phyloP scores from a whole-genome alignment of 1,140 invertebrate species.

The Luehdorfia chinensis region DNA sequence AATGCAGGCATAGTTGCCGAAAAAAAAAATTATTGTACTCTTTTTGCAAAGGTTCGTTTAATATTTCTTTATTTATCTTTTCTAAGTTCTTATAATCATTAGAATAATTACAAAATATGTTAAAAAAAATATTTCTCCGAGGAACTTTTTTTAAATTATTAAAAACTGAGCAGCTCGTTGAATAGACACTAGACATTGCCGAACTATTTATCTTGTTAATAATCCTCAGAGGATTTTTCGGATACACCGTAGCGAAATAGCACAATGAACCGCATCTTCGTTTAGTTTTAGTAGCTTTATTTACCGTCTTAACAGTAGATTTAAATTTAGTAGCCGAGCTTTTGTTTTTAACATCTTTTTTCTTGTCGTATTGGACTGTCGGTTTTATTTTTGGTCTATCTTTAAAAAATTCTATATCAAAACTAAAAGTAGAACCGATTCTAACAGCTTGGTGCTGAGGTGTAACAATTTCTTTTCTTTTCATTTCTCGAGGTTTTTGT shows the following conservation, averaged over 20 bases:
- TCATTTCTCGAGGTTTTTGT: neutral
- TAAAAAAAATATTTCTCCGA: no score
- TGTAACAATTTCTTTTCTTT: constrained; percentile 11
- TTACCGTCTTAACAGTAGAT: neutral
- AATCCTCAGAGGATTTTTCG: no score
- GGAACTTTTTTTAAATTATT: no score
- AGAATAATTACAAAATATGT: no score
- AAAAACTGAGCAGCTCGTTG: no score
- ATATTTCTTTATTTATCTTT: no score
- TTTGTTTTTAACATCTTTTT: constrained; percentile 8
- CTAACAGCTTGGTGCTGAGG: constrained; percentile 27
- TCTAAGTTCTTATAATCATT: no score
- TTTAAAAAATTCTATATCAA: constrained; percentile 47
- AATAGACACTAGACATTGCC: no score
- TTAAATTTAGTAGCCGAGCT: neutral
- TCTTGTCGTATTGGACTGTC: neutral
- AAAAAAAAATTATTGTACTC: no score
- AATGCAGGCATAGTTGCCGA: no score
- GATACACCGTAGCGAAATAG: constrained; percentile 2
- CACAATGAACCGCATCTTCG: constrained; percentile 6
- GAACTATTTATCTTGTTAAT: no score
- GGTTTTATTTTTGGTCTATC: constrained; percentile 12
- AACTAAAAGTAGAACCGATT: constrained; percentile 39
- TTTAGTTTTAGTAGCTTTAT: constrained; percentile 4
- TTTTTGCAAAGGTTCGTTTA: no score